phyloP scores from a whole-genome alignment of 2,888 invertebrate genomes.

The Macrophya annulata region DNA sequence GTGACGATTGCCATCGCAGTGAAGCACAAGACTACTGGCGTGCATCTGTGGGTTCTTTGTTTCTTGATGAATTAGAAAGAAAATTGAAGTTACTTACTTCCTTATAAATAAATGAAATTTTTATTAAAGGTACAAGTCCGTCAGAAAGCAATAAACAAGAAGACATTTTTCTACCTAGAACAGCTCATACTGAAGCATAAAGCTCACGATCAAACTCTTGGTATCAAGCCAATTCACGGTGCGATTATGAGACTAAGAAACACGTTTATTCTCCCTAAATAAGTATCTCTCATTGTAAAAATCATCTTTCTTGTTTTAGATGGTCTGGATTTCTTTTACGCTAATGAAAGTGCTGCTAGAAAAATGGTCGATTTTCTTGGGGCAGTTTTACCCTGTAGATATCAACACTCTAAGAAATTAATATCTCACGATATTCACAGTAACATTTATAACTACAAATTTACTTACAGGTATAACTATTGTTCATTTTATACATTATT shows the following conservation, averaged over 20 bases:
- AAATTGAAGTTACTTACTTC: constrained; percentile 15
- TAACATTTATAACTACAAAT: constrained; percentile 98
- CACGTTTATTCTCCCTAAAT: background rate
- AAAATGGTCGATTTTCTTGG: constrained; percentile 97
- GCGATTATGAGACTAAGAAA: constrained; percentile 63
- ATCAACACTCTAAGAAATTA: constrained; percentile 95
- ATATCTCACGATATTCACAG: constrained; percentile 99
- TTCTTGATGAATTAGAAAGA: constrained; percentile 13
- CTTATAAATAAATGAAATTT: background rate
- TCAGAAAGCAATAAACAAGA: constrained; percentile 95
- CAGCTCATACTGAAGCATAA: constrained; percentile 98
- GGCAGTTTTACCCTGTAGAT: constrained; percentile 93
- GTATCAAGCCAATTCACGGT: constrained; percentile 94
- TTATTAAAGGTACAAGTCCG: constrained; percentile 89
- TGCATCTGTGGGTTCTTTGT: constrained; percentile 83
- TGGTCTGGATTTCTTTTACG: constrained; percentile 97
- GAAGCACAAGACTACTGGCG: constrained; percentile 99
- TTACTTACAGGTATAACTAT: constrained; percentile 84
- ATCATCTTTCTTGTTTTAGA: constrained; percentile 80
- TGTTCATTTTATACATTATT: background rate
- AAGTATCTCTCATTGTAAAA: background rate
- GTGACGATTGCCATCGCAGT: constrained; percentile 96
- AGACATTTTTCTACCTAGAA: constrained; percentile 98
- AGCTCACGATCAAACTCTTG: constrained; percentile 93
- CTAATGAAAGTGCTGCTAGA: constrained; percentile 93